phyloP scores from a whole-genome alignment of 2,888 invertebrate species.

The Eurois occulta region DNA sequence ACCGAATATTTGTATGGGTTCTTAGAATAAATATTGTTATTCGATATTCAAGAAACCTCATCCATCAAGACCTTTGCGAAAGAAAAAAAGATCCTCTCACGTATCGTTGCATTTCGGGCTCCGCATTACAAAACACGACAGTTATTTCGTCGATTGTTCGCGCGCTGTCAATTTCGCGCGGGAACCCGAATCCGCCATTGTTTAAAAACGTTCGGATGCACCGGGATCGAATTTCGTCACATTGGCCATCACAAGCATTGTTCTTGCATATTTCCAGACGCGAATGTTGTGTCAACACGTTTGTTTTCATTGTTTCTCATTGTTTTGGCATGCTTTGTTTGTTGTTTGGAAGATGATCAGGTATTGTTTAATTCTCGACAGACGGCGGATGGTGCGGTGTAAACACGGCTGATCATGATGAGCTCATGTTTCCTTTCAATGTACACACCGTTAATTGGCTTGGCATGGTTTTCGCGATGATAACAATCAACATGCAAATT shows the following conservation, averaged over 20 bases:
- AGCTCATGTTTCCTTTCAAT: conserved; percentile 59
- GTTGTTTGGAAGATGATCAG: conserved; percentile 66
- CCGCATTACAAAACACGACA: conserved; percentile 68
- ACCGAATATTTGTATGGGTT: conserved; percentile 41
- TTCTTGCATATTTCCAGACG: conserved; percentile 72
- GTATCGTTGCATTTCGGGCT: conserved; percentile 56
- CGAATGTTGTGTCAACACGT: conserved; percentile 74
- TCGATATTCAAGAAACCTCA: conserved; percentile 43
- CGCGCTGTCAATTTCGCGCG: conserved; percentile 70
- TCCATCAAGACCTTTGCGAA: conserved; percentile 48
- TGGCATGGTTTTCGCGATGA: conserved; percentile 59
- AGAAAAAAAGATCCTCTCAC: conserved; percentile 44
- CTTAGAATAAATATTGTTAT: conserved; percentile 52
- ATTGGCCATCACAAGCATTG: conserved; percentile 76
- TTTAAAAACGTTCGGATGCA: conserved; percentile 74
- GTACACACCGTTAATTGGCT: conserved; percentile 60
- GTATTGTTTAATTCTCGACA: conserved; percentile 69
- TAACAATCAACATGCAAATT: conserved; percentile 63
- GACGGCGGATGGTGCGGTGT: conserved; percentile 53
- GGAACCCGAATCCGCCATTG: conserved; percentile 74
- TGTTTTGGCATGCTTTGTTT: conserved; percentile 68
- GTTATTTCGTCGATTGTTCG: conserved; percentile 70
- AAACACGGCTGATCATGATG: conserved; percentile 58
- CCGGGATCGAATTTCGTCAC: conserved; percentile 81
- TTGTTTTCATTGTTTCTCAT: conserved; percentile 74